These are phyloP conservation scores for Crioceris asparagi DNA, from an alignment of 2,888 invertebrate genomes.

Conservation along the genomic window DNA sequence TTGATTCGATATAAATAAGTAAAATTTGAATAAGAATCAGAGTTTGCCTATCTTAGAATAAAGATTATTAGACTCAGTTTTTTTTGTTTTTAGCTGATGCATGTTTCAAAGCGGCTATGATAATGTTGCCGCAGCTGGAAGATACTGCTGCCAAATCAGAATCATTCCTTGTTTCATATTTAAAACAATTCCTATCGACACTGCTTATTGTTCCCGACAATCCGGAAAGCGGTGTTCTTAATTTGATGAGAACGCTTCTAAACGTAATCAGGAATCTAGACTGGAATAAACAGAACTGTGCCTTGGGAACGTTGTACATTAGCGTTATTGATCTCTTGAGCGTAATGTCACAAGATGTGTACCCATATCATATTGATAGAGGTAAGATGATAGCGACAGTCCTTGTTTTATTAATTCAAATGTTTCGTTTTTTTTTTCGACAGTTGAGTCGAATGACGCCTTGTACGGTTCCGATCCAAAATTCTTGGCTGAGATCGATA, in stretches of 20 bases:
- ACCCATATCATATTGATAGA: slow-evolving; percentile 77
- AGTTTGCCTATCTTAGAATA: not conserved
- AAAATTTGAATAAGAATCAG: no score
- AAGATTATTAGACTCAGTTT: not conserved
- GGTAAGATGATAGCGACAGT: slow-evolving; percentile 40
- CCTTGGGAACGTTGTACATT: slow-evolving; percentile 60
- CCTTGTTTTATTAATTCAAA: no score
- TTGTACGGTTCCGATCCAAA: slow-evolving; percentile 84
- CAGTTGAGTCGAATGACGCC: slow-evolving; percentile 86
- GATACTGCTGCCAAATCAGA: slow-evolving; percentile 67
- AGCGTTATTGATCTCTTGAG: slow-evolving; percentile 69
- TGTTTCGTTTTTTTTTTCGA: slow-evolving; percentile 22
- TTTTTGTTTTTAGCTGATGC: slow-evolving; percentile 64
- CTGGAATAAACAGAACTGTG: slow-evolving; percentile 57
- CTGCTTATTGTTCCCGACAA: slow-evolving; percentile 81
- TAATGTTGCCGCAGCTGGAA: slow-evolving; percentile 67
- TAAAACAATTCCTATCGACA: slow-evolving; percentile 71
- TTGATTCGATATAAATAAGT: no score
- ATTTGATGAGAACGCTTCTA: slow-evolving; percentile 67
- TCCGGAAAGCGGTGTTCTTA: slow-evolving; percentile 77
- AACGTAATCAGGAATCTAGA: slow-evolving; percentile 68
- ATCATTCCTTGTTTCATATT: slow-evolving; percentile 54
- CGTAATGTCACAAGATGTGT: slow-evolving; percentile 68
- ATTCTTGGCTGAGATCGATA: slow-evolving; percentile 70
- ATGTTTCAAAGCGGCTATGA: slow-evolving; percentile 82